Evolutionary conservation across 2,113 vertebrate species (phyloP).

Genomic region (Kryptolebias marmoratus): DNA sequence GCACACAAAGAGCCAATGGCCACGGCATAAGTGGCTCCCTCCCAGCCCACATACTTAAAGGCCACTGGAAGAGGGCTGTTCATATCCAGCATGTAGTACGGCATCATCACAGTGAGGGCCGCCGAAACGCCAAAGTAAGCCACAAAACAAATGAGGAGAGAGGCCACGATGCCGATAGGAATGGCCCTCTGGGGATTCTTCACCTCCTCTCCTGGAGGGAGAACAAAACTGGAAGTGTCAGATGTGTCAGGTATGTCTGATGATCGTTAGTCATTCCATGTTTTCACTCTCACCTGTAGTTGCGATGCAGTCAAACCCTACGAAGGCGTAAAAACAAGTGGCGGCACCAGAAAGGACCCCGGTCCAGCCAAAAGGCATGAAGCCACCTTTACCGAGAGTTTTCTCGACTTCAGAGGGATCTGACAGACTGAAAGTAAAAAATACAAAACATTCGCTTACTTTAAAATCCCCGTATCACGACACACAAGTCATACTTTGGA

Average conservation of each 20-base stretch:
- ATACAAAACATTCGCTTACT: neutral
- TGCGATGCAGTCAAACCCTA: conserved; percentile 97
- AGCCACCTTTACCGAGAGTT: conserved; percentile 84
- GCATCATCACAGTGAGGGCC: conserved; percentile 96
- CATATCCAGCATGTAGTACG: conserved; percentile 90
- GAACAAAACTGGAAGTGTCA: conserved; percentile 8
- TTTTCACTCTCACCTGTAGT: conserved; percentile 86
- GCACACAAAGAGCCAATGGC: conserved; percentile 93
- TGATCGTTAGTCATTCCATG: neutral
- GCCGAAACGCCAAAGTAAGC: conserved; percentile 94
- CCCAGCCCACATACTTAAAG: conserved; percentile 91
- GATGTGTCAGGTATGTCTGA: neutral
- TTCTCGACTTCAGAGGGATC: neutral
- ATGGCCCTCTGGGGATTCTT: conserved; percentile 97
- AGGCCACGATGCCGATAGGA: conserved; percentile 93
- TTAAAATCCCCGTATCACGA: neutral
- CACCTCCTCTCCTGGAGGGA: conserved; percentile 90
- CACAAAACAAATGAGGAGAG: conserved; percentile 94
- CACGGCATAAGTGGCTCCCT: conserved; percentile 90
- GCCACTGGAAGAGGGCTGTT: conserved; percentile 93
- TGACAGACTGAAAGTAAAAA: conserved; percentile 74
- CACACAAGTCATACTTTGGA: neutral
- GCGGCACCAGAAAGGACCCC: conserved; percentile 95
- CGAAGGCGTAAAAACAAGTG: conserved; percentile 97
- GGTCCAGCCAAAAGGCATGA: conserved; percentile 91